A percentile compares a stretch with the other conserved stretches of the same genome.
These are phyloP conservation scores for Cheilosia pagana DNA, from an alignment of 2,888 invertebrate genomes.

Conservation along the genomic window DNA sequence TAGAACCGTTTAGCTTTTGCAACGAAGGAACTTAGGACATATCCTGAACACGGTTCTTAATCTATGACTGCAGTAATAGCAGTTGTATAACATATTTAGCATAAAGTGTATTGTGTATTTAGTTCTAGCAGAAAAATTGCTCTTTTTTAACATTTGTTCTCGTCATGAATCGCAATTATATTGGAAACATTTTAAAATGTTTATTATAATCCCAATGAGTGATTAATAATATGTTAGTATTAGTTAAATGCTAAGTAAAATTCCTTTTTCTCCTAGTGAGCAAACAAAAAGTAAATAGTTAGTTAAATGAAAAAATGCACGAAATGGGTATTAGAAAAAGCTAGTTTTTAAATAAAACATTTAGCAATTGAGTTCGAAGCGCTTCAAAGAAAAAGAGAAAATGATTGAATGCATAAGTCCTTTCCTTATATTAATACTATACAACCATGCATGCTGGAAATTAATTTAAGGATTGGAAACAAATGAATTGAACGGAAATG, in stretches of 20 bases:
- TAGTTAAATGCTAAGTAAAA: constrained; percentile 33
- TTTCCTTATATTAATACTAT: constrained; percentile 23
- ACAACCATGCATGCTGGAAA: constrained; percentile 49
- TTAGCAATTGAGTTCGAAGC: constrained; percentile 46
- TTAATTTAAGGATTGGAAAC: constrained; percentile 5
- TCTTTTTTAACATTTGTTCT: constrained; percentile 29
- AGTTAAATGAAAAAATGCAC: not conserved
- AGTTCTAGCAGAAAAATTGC: constrained; percentile 28
- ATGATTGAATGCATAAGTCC: constrained; percentile 8
- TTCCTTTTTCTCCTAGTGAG: constrained; percentile 34
- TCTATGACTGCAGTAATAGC: constrained; percentile 24
- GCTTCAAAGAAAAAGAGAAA: constrained; percentile 9
- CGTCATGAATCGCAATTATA: constrained; percentile 17
- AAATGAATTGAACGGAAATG: not conserved
- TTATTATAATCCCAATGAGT: constrained; percentile 38
- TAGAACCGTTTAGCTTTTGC: constrained; percentile 24
- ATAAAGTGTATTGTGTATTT: constrained; percentile 21
- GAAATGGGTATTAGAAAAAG: constrained; percentile 29
- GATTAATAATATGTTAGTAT: constrained; percentile 41
- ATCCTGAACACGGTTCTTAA: constrained; percentile 5
- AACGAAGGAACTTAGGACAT: constrained; percentile 24
- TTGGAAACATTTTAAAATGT: constrained; percentile 25
- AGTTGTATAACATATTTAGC: constrained; percentile 34
- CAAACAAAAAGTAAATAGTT: constrained; percentile 14
- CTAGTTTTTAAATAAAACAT: constrained; percentile 14